phyloP scores from a whole-genome alignment of 2,888 invertebrate species.

The Apodemia mormo region DNA sequence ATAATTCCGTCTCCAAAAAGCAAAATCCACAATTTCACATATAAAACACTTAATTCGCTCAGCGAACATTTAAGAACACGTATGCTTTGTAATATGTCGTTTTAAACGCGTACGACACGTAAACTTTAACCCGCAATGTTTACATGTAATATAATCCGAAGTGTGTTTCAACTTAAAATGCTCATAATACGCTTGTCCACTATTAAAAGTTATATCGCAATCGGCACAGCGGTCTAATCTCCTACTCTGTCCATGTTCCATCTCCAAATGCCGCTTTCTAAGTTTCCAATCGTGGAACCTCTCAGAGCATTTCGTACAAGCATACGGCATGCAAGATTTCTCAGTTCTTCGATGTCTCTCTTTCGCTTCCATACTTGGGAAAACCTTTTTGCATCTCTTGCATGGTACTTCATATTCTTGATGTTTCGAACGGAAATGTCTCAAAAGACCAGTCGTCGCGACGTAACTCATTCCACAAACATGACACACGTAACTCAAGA shows the following conservation, averaged over 20 bases:
- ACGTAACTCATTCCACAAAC: conserved; percentile 70
- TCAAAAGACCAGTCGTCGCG: conserved; percentile 60
- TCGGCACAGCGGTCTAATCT: conserved; percentile 57
- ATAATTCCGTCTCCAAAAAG: too few relatives aligned
- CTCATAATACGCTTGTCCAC: conserved; percentile 61
- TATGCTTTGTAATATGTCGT: conserved; percentile 62
- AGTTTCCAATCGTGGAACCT: conserved; percentile 63
- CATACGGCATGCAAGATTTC: conserved; percentile 69
- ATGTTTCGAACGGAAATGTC: conserved; percentile 65
- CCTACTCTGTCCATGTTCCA: conserved; percentile 57
- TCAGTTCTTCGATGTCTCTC: conserved; percentile 61
- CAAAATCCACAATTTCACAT: too few relatives aligned
- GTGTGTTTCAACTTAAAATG: conserved; percentile 69
- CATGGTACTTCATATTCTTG: conserved; percentile 64
- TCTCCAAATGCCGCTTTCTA: conserved; percentile 63
- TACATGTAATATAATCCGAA: conserved; percentile 61
- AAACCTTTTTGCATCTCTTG: conserved; percentile 60
- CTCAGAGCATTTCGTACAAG: conserved; percentile 64
- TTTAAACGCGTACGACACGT: conserved; percentile 59
- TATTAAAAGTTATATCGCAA: conserved; percentile 59
- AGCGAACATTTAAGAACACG: conserved; percentile 3
- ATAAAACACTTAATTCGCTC: not conserved
- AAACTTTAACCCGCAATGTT: conserved; percentile 68
- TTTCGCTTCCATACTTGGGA: conserved; percentile 69
- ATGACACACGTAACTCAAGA: conserved; percentile 66